A percentile compares a stretch with the other conserved stretches of the same genome.
phyloP scores from a whole-genome alignment of 2,888 invertebrate species.

The Phymatocera aterrima region DNA sequence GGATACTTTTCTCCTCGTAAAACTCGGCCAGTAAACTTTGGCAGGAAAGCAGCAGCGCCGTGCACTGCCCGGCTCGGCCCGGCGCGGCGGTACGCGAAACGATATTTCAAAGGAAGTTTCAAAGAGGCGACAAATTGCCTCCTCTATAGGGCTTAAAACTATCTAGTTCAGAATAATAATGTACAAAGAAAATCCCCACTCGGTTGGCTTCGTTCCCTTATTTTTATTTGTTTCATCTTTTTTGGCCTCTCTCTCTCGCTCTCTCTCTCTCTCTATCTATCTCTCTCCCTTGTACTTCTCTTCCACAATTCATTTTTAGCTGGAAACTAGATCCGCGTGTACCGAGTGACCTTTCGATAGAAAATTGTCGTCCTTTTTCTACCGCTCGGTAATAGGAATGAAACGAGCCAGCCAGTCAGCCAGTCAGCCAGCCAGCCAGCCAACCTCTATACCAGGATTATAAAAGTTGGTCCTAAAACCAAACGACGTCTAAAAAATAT shows the following conservation, averaged over 20 bases:
- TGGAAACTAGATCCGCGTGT: slow-evolving; percentile 12
- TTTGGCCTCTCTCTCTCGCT: too few relatives aligned
- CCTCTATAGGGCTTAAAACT: slow-evolving; percentile 12
- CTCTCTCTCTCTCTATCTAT: too few relatives aligned
- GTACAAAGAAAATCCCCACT: slow-evolving; percentile 1
- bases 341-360: slow-evolving; percentile 17
- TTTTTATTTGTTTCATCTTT: neutral
- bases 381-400: slow-evolving; percentile 27
- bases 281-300: neutral
- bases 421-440: neutral
- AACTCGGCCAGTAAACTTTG: slow-evolving; percentile 32
- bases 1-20: slow-evolving; percentile 36
- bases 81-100: neutral
- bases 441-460: slow-evolving; percentile 42
- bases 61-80: too few relatives aligned
- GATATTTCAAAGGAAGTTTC: slow-evolving; percentile 14
- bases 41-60: neutral
- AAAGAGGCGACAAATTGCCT: slow-evolving; percentile 35
- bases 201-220: neutral
- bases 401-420: neutral
- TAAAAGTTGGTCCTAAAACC: slow-evolving; percentile 45
- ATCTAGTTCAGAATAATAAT: slow-evolving; percentile 1
- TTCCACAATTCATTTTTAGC: slow-evolving; percentile 20
- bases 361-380: slow-evolving; percentile 18
- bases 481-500: slow-evolving; percentile 46